phyloP scores from a whole-genome alignment of 1,140 invertebrate species.

The Penaeus japonicus region DNA sequence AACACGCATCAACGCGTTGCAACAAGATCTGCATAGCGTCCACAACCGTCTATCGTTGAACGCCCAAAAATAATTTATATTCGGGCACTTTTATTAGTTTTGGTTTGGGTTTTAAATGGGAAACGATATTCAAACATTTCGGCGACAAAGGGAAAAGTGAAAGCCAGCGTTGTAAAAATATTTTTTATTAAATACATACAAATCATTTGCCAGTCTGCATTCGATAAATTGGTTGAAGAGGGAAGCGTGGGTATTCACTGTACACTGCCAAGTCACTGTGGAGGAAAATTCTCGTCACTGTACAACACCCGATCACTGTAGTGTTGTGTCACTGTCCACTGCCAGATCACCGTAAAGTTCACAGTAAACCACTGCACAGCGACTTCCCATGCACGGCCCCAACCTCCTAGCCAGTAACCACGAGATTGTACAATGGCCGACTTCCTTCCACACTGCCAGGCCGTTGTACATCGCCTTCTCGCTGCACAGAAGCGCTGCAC shows the following conservation, averaged over 20 bases:
- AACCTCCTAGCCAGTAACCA: too few relatives aligned
- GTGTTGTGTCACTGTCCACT: too few relatives aligned
- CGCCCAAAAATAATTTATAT: neutral
- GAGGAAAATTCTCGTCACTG: neutral
- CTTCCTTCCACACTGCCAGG: too few relatives aligned
- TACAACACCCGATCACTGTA: neutral
- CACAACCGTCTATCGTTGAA: neutral
- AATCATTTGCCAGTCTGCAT: slow-evolving; percentile 6
- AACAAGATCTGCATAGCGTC: neutral
- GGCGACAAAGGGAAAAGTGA: neutral
- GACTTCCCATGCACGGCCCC: too few relatives aligned
- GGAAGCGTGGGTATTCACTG: neutral
- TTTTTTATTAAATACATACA: slow-evolving; percentile 11
- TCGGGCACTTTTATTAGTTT: neutral
- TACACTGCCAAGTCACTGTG: neutral
- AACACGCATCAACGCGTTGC: neutral
- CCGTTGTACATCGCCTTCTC: too few relatives aligned
- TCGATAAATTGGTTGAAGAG: neutral
- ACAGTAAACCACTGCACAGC: too few relatives aligned
- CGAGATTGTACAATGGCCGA: too few relatives aligned
- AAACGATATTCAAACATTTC: too few relatives aligned
- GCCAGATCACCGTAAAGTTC: too few relatives aligned
- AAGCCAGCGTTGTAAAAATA: neutral
- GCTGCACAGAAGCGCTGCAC: too few relatives aligned
- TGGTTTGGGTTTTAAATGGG: too few relatives aligned